Conservation (phyloP, 2,888 invertebrate species). For the Zygaena filipendulae region DNA sequence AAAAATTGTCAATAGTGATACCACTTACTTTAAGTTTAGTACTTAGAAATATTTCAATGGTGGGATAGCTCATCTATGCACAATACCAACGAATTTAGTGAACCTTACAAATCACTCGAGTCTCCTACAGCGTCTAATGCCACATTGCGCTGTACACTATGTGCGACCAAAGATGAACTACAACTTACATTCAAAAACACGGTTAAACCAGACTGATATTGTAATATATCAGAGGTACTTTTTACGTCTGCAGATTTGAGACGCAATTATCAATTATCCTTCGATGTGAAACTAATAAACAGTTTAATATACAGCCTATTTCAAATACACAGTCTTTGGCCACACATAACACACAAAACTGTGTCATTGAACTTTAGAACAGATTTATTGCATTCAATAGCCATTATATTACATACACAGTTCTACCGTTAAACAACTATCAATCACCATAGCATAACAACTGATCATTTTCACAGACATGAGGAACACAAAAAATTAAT, state of each 20-base stretch:
- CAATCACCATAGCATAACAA: slow-evolving; percentile 26
- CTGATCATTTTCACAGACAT: slow-evolving; percentile 27
- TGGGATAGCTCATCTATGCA: slow-evolving; percentile 67
- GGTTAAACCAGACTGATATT: no score
- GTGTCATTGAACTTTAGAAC: slow-evolving; percentile 30
- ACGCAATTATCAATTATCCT: no score
- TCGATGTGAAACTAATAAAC: no score
- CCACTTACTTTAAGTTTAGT: slow-evolving; percentile 50
- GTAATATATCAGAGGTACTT: no score
- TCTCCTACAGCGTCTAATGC: slow-evolving; percentile 46
- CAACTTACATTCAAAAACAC: no score
- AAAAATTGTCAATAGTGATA: slow-evolving; percentile 47
- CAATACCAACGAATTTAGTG: slow-evolving; percentile 61
- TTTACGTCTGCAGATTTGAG: no score
- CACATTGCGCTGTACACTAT: slow-evolving; percentile 25
- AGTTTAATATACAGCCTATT: no score
- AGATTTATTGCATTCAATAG: slow-evolving; percentile 57
- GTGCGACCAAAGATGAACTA: no score
- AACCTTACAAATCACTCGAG: slow-evolving; percentile 62
- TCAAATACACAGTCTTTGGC: no score
- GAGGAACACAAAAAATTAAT: slow-evolving; percentile 21
- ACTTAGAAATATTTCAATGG: slow-evolving; percentile 65
- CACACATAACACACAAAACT: slow-evolving; percentile 23
- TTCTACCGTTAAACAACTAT: slow-evolving; percentile 44
- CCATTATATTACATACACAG: slow-evolving; percentile 52